Percentiles rank a stretch among this genome's conserved stretches.
These are phyloP conservation scores for Euplexia lucipara DNA, from an alignment of 2,888 invertebrate species.

Conservation along the genomic window DNA sequence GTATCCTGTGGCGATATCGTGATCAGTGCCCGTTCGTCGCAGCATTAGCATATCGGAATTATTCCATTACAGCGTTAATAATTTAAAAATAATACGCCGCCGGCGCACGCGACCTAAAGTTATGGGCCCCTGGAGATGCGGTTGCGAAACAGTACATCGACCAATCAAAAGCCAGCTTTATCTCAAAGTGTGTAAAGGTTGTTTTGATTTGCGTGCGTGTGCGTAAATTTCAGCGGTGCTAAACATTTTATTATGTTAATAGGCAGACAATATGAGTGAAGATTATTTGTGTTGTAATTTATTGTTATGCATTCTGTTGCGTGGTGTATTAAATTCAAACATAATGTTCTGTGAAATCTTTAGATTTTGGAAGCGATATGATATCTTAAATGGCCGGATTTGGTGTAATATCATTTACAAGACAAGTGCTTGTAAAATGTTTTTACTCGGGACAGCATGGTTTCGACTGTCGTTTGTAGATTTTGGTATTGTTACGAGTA, in stretches of 20 bases:
- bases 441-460: too few species aligned
- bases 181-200: slow-evolving; percentile 41
- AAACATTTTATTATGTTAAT: slow-evolving; percentile 80
- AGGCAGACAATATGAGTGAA: slow-evolving; percentile 67
- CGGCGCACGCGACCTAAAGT: slow-evolving; percentile 85
- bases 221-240: slow-evolving; percentile 72
- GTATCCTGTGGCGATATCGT: slow-evolving; percentile 77
- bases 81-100: slow-evolving; percentile 88
- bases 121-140: slow-evolving; percentile 85
- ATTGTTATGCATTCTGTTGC: slow-evolving; percentile 58
- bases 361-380: slow-evolving; percentile 41
- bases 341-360: slow-evolving; percentile 60
- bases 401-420: slow-evolving; percentile 27
- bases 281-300: slow-evolving; percentile 66
- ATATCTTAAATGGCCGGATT: slow-evolving; percentile 38
- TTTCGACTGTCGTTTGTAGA: too few species aligned
- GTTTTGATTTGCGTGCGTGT: slow-evolving; percentile 40
- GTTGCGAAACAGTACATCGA: slow-evolving; percentile 63
- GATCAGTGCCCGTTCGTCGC: slow-evolving; percentile 81
- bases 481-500: too few species aligned
- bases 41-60: slow-evolving; percentile 88
- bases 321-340: slow-evolving; percentile 54
- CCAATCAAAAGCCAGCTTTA: slow-evolving; percentile 62
- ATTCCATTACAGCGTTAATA: slow-evolving; percentile 89
- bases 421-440: slow-evolving; percentile 1